Evolutionary conservation across 1,140 invertebrate genomes (phyloP).

Genomic region (Aphelinus certus): DNA sequence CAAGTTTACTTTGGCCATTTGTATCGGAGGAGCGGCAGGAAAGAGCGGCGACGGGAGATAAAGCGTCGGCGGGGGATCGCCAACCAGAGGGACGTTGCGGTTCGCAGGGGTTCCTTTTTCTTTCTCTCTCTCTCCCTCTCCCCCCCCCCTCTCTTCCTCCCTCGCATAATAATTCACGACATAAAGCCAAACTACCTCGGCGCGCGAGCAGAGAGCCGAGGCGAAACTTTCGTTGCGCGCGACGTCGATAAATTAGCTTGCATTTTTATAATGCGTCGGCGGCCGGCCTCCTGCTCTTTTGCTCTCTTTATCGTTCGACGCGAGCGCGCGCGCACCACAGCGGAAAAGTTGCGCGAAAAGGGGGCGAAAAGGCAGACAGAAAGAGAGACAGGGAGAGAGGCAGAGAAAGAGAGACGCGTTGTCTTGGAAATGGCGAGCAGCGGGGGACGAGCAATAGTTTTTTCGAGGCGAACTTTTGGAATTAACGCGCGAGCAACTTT

Average conservation of each 20-base stretch:
- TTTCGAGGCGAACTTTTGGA: conserved; percentile 36
- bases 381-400: conserved; percentile 12
- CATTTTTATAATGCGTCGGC: conserved; percentile 56
- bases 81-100: conserved; percentile 22
- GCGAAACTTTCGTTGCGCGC: conserved; percentile 51
- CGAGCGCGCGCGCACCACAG: neutral
- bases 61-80: neutral
- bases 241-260: conserved; percentile 58
- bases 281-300: conserved; percentile 40
- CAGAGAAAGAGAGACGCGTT: neutral
- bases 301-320: neutral
- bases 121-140: neutral
- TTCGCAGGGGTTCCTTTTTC: conserved; percentile 34
- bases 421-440: conserved; percentile 19
- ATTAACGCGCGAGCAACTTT: conserved; percentile 27
- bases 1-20: conserved; percentile 64
- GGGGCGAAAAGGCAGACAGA: too few species aligned
- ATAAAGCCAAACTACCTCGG: conserved; percentile 59
- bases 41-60: conserved; percentile 18
- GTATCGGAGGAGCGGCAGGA: conserved; percentile 52
- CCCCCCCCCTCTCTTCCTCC: neutral
- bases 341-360: conserved; percentile 21
- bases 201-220: conserved; percentile 35
- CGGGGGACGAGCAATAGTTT: conserved; percentile 22
- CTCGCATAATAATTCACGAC: conserved; percentile 62